Evolutionary conservation across 2,797 vertebrate genomes (phyloP), one percentile per base, ranked within the genome.

Genomic region (Crotalus adamanteus): DNA sequence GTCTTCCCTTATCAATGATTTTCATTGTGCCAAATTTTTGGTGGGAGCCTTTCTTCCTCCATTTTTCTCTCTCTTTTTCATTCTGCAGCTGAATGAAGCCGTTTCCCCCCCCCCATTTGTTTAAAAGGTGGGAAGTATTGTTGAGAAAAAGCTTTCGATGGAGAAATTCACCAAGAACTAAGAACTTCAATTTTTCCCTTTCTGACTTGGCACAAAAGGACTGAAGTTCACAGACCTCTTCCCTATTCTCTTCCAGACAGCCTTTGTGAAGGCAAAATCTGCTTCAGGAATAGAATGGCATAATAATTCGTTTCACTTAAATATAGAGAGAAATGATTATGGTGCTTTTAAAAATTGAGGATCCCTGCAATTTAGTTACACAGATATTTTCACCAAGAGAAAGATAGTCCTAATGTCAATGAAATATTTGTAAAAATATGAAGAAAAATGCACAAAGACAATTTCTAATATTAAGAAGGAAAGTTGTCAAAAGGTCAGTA

Each of bases 341-440:
- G 7, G 31, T 78, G 18, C 31, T 78, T 78, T 78, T 78, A 78
- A 78, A 78, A 22, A 78, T 42, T 42, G 37, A 78, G 69, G 20
- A 78, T 9, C 7, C 18, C 8, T 78, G 6, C 18, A 78, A 9
- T 89, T 31, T 89, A 20, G 87, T 31, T 57, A 28, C 51, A 78
- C 28, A 78, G 37, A 73, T 31, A 20, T 18, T 73, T 65, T 65
- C 20, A 87, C 13, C 4, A 88, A 61, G 20, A 31, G 37, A 87
- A 57, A 69, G 55, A 42, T 57, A 83, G 53, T 60, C 11, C 28
- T 55, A 51, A 53, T 91, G 7, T 11, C 28, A n/a, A 78, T 37
- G 5, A 91, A 69, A 69, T 90, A 28, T 59, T 91, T 88, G 85
- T 86, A 86, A 94, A 25, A 22, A 9, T 53, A 91, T 18, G 85